These are phyloP conservation scores for Cinara cedri DNA, from an alignment of 2,888 invertebrate species.

Conservation along the genomic window DNA sequence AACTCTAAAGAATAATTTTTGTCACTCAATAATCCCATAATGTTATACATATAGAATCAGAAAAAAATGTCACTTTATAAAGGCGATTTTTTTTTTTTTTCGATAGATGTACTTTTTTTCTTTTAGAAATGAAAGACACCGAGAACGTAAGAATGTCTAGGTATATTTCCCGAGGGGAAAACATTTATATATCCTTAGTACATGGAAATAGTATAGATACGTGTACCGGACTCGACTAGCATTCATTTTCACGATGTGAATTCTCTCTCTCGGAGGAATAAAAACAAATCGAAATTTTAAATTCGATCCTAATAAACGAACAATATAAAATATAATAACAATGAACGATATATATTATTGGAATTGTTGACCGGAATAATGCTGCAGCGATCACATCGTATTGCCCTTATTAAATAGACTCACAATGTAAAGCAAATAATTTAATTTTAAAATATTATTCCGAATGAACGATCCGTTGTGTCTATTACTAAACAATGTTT, in stretches of 20 bases:
- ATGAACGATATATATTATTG: too few species aligned
- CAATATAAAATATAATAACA: neutral
- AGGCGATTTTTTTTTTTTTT: too few species aligned
- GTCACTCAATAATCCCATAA: too few species aligned
- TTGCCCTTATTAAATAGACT: too few species aligned
- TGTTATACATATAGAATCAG: too few species aligned
- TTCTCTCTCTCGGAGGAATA: neutral
- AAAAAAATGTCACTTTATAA: too few species aligned
- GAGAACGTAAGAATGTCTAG: slow-evolving; percentile 28
- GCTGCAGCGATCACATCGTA: neutral
- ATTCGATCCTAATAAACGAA: neutral
- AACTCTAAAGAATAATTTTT: too few species aligned
- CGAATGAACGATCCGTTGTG: neutral
- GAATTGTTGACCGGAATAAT: neutral
- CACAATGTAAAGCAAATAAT: neutral
- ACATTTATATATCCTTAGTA: slow-evolving; percentile 32
- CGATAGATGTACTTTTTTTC: neutral
- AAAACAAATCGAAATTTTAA: slow-evolving; percentile 45
- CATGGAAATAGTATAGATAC: slow-evolving; percentile 14
- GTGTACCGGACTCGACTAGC: slow-evolving; percentile 23
- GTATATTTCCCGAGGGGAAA: slow-evolving; percentile 47
- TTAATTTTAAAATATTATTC: slow-evolving; percentile 8
- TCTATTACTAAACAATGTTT: too few species aligned
- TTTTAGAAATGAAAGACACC: neutral
- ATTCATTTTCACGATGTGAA: slow-evolving; percentile 27